Evolutionary conservation across 2,113 vertebrate genomes (phyloP).

Genomic region (Colossoma macropomum): DNA sequence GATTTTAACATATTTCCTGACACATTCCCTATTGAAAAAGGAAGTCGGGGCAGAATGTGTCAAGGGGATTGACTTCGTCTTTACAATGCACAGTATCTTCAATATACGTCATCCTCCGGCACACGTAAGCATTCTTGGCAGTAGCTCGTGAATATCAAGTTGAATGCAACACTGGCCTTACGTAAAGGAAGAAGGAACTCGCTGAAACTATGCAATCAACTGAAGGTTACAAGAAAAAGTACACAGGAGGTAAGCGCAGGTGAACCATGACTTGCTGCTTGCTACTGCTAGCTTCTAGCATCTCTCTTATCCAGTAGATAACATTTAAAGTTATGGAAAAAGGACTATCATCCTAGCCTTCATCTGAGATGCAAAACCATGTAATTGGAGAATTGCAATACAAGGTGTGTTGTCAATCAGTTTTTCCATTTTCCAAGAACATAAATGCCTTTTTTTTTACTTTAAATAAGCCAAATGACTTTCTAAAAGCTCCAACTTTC

Average conservation of each 20-base stretch:
- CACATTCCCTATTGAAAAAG: background rate
- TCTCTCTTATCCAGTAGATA: too few relatives aligned
- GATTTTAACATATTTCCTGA: background rate
- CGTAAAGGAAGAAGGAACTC: background rate
- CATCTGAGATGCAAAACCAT: too few relatives aligned
- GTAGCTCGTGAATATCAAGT: background rate
- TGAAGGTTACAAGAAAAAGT: background rate
- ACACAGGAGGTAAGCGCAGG: too few relatives aligned
- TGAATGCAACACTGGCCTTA: background rate
- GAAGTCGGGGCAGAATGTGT: background rate
- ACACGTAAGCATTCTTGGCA: background rate
- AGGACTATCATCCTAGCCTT: too few relatives aligned
- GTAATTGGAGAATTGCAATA: too few relatives aligned
- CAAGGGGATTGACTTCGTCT: background rate
- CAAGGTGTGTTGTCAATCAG: too few relatives aligned
- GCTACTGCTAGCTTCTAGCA: too few relatives aligned
- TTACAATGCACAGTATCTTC: background rate
- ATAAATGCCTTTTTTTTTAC: too few relatives aligned
- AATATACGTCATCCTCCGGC: background rate
- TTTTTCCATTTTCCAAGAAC: too few relatives aligned
- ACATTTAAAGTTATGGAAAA: too few relatives aligned
- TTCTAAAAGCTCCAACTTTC: too few relatives aligned
- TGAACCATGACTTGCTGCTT: background rate
- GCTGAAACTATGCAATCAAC: background rate
- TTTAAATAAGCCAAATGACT: too few relatives aligned